Evolutionary conservation across 2,888 invertebrate species (phyloP).

Genomic region (Melinaea menophilus): DNA sequence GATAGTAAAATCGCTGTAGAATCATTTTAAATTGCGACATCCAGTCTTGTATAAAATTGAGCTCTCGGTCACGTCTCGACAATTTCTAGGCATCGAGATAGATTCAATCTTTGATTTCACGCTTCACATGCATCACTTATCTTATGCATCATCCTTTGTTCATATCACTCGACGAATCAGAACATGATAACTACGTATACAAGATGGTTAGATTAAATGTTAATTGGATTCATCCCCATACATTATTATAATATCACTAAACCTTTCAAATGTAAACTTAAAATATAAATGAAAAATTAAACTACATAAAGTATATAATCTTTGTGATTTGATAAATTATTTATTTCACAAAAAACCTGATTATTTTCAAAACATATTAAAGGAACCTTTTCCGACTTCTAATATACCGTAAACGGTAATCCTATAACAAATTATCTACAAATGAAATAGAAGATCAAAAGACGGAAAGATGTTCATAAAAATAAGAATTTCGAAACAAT

Average conservation of each 20-base stretch:
- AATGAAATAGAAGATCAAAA: slow-evolving; percentile 19
- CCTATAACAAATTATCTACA: slow-evolving; percentile 14
- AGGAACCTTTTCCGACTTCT: not conserved
- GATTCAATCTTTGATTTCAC: slow-evolving; percentile 28
- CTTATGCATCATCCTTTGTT: slow-evolving; percentile 11
- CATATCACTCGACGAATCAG: slow-evolving; percentile 1
- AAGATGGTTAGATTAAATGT: not conserved
- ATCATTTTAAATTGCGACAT: slow-evolving; percentile 49
- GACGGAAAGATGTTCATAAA: slow-evolving; percentile 10
- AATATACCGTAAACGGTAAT: slow-evolving; percentile 12
- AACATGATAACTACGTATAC: not conserved
- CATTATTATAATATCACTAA: too few species aligned
- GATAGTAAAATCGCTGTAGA: slow-evolving; percentile 46
- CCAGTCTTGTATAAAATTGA: slow-evolving; percentile 41
- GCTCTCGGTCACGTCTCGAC: slow-evolving; percentile 51
- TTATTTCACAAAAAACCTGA: too few species aligned
- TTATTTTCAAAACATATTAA: too few species aligned
- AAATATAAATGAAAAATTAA: too few species aligned
- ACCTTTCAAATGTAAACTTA: too few species aligned
- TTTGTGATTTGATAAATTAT: too few species aligned
- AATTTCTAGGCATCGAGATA: slow-evolving; percentile 26
- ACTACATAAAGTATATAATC: too few species aligned
- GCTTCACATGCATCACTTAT: slow-evolving; percentile 22
- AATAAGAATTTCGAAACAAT: slow-evolving; percentile 19
- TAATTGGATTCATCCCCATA: too few species aligned